Conservation (phyloP, 2,113 vertebrate genomes). For the Malurus elegans region DNA sequence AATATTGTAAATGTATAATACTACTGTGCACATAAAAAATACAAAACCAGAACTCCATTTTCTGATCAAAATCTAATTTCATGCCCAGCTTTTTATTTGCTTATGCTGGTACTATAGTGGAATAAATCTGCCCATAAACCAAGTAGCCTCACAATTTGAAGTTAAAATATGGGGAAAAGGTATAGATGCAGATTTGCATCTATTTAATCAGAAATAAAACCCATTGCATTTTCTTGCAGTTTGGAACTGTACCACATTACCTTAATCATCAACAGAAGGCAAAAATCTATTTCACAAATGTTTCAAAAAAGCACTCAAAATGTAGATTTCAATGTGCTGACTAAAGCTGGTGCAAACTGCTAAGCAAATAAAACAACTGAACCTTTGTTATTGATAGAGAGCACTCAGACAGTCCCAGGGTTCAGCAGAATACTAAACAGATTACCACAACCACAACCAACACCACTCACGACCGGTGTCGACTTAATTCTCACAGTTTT, state of each 20-base stretch:
- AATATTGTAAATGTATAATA: not conserved
- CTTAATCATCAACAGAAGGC: conserved; percentile 24
- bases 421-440: conserved; percentile 49
- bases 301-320: conserved; percentile 48
- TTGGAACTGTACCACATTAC: not conserved
- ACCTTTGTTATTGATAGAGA: conserved; percentile 48
- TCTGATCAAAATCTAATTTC: conserved; percentile 36
- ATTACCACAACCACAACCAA: not conserved
- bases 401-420: not conserved
- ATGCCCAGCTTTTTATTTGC: conserved; percentile 16
- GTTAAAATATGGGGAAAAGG: not conserved
- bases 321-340: conserved; percentile 51
- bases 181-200: not conserved
- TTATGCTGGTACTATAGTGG: not conserved
- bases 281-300: conserved; percentile 44
- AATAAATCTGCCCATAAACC: not conserved
- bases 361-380: conserved; percentile 55
- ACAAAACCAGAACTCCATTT: not conserved
- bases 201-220: conserved; percentile 17
- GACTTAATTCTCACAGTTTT: not conserved
- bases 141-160: not conserved
- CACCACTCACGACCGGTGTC: not conserved
- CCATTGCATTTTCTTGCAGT: not conserved
- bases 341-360: conserved; percentile 7
- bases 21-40: not conserved